Evolutionary conservation across 2,888 invertebrate species (phyloP).

Genomic region (Acleris cristana): DNA sequence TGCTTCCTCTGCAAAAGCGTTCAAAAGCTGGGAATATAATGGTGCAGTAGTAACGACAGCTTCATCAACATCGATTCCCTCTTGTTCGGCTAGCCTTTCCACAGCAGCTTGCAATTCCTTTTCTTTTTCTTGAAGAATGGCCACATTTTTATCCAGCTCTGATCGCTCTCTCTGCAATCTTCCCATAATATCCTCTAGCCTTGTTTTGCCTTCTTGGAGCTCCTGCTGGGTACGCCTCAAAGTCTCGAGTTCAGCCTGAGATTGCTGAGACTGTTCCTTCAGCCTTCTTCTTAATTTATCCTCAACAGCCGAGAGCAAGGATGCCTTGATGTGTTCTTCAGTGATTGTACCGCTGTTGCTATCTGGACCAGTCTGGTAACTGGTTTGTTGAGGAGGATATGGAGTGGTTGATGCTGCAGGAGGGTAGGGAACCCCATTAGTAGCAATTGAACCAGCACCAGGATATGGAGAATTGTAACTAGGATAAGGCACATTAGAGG

Average conservation of each 20-base stretch:
- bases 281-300: slow-evolving; percentile 95
- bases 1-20: slow-evolving; percentile 98
- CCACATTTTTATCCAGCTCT: slow-evolving; percentile 93
- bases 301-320: slow-evolving; percentile 96
- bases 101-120: slow-evolving; percentile 92
- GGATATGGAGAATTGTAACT: slow-evolving; percentile 74
- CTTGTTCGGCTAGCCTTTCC: slow-evolving; percentile 89
- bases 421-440: slow-evolving; percentile 60
- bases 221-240: slow-evolving; percentile 94
- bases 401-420: slow-evolving; percentile 57
- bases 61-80: slow-evolving; percentile 96
- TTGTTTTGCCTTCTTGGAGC: slow-evolving; percentile 91
- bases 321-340: slow-evolving; percentile 97
- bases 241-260: slow-evolving; percentile 96
- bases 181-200: slow-evolving; percentile 90
- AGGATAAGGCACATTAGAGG: slow-evolving; percentile 80
- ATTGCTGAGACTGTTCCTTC: slow-evolving; percentile 94
- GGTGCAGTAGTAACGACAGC: slow-evolving; percentile 98
- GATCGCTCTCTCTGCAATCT: slow-evolving; percentile 90
- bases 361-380: slow-evolving; percentile 63
- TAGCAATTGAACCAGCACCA: slow-evolving; percentile 49
- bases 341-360: slow-evolving; percentile 92
- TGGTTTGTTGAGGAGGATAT: slow-evolving; percentile 56
- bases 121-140: slow-evolving; percentile 93
- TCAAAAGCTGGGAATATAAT: slow-evolving; percentile 96